Percentiles rank a stretch among this genome's conserved stretches.
phyloP scores from a whole-genome alignment of 1,140 invertebrate genomes.

The Eriocheir sinensis region DNA sequence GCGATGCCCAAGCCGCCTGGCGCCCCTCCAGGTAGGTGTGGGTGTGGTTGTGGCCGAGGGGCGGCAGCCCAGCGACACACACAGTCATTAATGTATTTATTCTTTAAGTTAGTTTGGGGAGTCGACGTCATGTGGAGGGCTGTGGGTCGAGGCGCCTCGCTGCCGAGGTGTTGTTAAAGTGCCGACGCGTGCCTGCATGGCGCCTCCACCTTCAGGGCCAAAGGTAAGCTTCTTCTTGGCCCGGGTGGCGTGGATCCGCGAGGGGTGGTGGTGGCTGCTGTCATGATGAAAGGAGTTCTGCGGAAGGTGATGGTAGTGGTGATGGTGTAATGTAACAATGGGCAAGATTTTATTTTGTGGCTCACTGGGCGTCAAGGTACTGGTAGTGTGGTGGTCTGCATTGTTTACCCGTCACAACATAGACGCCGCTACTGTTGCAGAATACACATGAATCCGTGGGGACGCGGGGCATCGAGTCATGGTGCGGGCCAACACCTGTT shows the following conservation, averaged over 20 bases:
- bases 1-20: background rate
- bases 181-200: background rate
- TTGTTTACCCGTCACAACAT: no score
- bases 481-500: no score
- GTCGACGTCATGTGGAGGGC: background rate
- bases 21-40: constrained; percentile 8
- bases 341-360: no score
- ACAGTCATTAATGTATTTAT: background rate
- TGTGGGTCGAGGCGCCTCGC: no score
- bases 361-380: no score
- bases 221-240: background rate
- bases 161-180: background rate
- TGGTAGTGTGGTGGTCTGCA: no score
- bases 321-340: background rate
- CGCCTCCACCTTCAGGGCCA: background rate
- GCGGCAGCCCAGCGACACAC: background rate
- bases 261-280: background rate
- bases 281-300: background rate
- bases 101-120: background rate
- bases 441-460: no score
- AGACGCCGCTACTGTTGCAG: no score
- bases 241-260: background rate
- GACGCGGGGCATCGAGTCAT: no score
- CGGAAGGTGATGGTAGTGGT: background rate
- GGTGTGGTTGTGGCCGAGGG: background rate